phyloP scores from a whole-genome alignment of 2,113 vertebrate species.

The Perca flavescens region DNA sequence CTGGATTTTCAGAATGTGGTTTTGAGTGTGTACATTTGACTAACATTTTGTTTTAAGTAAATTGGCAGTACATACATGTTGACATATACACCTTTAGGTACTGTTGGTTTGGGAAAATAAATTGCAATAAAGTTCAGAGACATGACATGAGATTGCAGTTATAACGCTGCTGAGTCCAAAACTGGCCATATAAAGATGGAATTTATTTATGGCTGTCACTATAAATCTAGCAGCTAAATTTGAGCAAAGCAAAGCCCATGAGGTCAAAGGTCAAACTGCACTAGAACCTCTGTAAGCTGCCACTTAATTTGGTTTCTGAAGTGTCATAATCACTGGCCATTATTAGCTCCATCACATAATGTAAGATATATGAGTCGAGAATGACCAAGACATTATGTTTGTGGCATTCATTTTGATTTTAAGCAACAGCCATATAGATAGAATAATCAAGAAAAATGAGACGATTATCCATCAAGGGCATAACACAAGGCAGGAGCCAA shows the following conservation, averaged over 20 bases:
- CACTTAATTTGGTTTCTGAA: constrained; percentile 46
- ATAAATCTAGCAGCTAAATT: constrained; percentile 22
- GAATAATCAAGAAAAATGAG: constrained; percentile 82
- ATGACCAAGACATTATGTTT: constrained; percentile 64
- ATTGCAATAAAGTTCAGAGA: neutral
- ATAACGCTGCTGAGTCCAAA: neutral
- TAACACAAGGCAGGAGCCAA: constrained; percentile 78
- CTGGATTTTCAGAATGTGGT: no score
- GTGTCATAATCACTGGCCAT: constrained; percentile 53
- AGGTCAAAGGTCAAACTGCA: constrained; percentile 58
- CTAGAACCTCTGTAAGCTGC: constrained; percentile 23
- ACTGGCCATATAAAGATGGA: neutral
- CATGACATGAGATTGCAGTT: neutral
- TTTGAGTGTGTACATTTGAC: no score
- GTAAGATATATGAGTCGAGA: constrained; percentile 46
- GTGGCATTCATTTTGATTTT: constrained; percentile 74
- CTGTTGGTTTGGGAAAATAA: neutral
- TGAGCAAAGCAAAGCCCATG: constrained; percentile 22
- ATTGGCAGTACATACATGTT: no score
- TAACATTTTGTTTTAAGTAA: neutral
- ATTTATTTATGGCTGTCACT: constrained; percentile 17
- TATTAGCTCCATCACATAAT: constrained; percentile 36
- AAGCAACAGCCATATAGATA: constrained; percentile 71
- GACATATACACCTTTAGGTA: neutral
- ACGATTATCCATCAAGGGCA: constrained; percentile 83